Base-by-base conservation (phyloP, 2,113 vertebrate species). In the Sinocyclocheilus grahami region DNA sequence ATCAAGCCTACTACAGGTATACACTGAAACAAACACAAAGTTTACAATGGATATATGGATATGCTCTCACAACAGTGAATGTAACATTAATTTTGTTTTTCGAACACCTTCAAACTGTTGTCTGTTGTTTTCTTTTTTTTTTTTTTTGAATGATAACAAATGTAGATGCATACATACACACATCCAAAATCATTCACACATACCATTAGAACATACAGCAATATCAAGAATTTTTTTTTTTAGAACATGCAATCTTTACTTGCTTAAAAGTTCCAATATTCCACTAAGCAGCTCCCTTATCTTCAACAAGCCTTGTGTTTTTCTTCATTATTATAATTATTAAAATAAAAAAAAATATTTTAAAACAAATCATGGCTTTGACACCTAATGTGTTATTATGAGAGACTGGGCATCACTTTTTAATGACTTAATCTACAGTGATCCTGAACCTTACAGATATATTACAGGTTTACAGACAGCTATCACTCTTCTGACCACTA, bases 11-110 rank as follows among this genome's bases (percentile, higher is more conserved):
- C 96, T 96, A 97, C 95, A 96, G 93, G 95, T 96, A 96, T 96
- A 98, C 96, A 96, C 93, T 90, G 96, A 96, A 97, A 98, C 97
- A 94, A 95, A 96, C 96, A 97, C 95, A 96, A 95, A 92, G 94
- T 96, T 95, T 96, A 98, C 97, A 96, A 96, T 96, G 95, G 93
- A 95, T 96, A 96, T 94, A 95, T 96, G 95, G 93, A 97, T 93
- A 96, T 96, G 95, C 96, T 95, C 96, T 96, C 95, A 96, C 96
- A 95, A 96, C 96, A 97, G 96, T 95, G 93, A 94, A 95, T 95
- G 93, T 93, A 94, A 94, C 91, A 93, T 92, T 91, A 85, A 91
- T 89, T 87, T 92, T 75, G 84, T 91, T 92, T 88, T 60, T 94
- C 92, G 74, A 87, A 81, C 91, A 87, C 92, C 91, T 91, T 91